phyloP scores from a whole-genome alignment of 2,797 vertebrate genomes.

The Champsocephalus esox region DNA sequence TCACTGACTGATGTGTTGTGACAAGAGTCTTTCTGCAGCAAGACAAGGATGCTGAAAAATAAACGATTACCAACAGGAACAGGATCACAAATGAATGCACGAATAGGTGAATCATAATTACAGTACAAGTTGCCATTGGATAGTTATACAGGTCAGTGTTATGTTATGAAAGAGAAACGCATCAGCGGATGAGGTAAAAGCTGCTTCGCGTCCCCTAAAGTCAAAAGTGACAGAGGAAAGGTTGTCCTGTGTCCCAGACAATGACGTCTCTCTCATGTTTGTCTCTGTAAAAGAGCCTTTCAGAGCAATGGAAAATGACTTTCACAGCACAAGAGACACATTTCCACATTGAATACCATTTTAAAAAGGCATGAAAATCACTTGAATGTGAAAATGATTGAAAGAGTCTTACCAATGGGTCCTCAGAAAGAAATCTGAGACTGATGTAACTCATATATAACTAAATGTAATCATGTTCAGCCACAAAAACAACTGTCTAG shows the following conservation, averaged over 20 bases:
- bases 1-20: slow-evolving; percentile 35
- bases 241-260: slow-evolving; percentile 20
- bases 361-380: slow-evolving; percentile 30
- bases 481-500: not conserved
- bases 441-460: not conserved
- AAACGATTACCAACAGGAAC: slow-evolving; percentile 26
- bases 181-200: slow-evolving; percentile 27
- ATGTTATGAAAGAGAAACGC: slow-evolving; percentile 8
- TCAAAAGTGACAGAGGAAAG: slow-evolving; percentile 20
- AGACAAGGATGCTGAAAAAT: slow-evolving; percentile 36
- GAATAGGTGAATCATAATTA: slow-evolving; percentile 31
- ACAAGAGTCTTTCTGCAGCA: slow-evolving; percentile 38
- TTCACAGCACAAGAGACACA: slow-evolving; percentile 27
- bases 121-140: not conserved
- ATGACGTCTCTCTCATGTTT: slow-evolving; percentile 42
- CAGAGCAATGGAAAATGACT: slow-evolving; percentile 13
- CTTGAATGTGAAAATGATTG: slow-evolving; percentile 9
- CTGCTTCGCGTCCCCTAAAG: slow-evolving; percentile 32
- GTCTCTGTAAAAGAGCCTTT: slow-evolving; percentile 30
- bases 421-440: slow-evolving; percentile 8
- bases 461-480: not conserved
- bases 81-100: slow-evolving; percentile 30
- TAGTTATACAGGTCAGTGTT: slow-evolving; percentile 9
- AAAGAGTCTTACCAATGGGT: slow-evolving; percentile 10
- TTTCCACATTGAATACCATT: slow-evolving; percentile 22